A percentile compares a stretch with the other conserved stretches of the same genome.
Evolutionary conservation across 2,888 invertebrate genomes (phyloP).

Genomic region (Agonopterix arenella): DNA sequence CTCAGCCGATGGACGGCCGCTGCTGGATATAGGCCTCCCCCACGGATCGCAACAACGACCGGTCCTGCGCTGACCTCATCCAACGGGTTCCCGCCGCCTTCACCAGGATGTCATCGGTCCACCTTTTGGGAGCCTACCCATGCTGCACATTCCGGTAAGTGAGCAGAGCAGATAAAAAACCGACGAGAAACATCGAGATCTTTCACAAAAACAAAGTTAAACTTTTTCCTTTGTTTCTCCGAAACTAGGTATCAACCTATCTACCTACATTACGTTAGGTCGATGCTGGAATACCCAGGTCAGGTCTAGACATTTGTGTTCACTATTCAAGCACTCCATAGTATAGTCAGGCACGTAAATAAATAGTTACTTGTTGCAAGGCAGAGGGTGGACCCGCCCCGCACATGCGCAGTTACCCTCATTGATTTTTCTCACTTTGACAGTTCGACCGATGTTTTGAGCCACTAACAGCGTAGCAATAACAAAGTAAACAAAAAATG

Average conservation of each 20-base stretch:
- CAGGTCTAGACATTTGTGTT: slow-evolving; percentile 5
- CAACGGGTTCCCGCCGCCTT: too few relatives aligned
- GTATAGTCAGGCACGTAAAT: not conserved
- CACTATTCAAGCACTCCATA: slow-evolving; percentile 1
- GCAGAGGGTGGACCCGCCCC: slow-evolving; percentile 24
- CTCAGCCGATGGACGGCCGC: too few relatives aligned
- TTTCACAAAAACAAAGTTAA: too few relatives aligned
- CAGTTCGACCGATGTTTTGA: slow-evolving; percentile 68
- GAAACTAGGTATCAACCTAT: not conserved
- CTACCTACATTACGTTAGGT: not conserved
- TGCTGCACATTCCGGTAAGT: too few relatives aligned
- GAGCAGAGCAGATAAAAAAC: too few relatives aligned
- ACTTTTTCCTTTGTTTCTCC: too few relatives aligned
- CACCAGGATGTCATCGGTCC: too few relatives aligned
- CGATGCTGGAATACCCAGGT: not conserved
- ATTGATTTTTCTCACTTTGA: slow-evolving; percentile 74
- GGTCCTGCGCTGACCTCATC: too few relatives aligned
- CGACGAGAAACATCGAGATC: too few relatives aligned
- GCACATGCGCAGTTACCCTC: slow-evolving; percentile 62
- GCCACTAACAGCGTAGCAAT: slow-evolving; percentile 49
- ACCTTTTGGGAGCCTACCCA: too few relatives aligned
- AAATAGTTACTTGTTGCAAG: slow-evolving; percentile 44
- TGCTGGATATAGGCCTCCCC: too few relatives aligned
- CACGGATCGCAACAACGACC: too few relatives aligned
- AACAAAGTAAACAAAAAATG: slow-evolving; percentile 78